A percentile compares a stretch with the other conserved stretches of the same genome.
These are phyloP conservation scores for Tetrao urogallus DNA, from an alignment of 2,113 vertebrate genomes.

Conservation along the genomic window DNA sequence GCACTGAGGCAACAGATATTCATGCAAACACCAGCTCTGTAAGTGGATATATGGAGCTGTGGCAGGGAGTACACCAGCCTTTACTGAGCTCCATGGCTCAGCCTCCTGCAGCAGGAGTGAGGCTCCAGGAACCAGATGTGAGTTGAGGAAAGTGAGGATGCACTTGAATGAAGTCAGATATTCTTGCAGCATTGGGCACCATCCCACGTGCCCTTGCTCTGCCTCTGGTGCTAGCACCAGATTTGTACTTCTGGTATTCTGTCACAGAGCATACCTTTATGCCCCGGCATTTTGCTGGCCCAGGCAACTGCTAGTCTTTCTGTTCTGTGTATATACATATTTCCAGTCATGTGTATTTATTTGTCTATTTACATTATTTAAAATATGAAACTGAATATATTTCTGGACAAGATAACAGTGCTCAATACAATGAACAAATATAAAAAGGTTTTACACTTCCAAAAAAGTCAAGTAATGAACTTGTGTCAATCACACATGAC, in stretches of 20 bases:
- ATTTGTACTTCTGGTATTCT: neutral
- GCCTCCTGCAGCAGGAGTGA: neutral
- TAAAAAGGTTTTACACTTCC: neutral
- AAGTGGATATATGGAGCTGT: fast-evolving
- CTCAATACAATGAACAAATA: neutral
- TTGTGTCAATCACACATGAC: neutral
- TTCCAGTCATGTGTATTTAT: neutral
- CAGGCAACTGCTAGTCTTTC: neutral
- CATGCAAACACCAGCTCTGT: neutral
- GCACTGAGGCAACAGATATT: neutral
- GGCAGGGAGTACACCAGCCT: neutral
- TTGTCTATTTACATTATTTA: neutral
- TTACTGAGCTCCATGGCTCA: neutral
- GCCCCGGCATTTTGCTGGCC: neutral
- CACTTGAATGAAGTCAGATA: neutral
- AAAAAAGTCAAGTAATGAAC: neutral
- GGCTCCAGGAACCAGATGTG: neutral
- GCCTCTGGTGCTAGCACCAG: neutral
- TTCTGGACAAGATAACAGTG: neutral
- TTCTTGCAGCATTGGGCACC: neutral
- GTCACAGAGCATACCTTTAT: neutral
- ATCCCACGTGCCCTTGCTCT: neutral
- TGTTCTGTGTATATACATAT: neutral
- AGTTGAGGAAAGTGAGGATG: neutral
- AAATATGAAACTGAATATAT: neutral